Conservation (phyloP, 2,888 invertebrate species). For the Adelognathus sp. region DNA sequence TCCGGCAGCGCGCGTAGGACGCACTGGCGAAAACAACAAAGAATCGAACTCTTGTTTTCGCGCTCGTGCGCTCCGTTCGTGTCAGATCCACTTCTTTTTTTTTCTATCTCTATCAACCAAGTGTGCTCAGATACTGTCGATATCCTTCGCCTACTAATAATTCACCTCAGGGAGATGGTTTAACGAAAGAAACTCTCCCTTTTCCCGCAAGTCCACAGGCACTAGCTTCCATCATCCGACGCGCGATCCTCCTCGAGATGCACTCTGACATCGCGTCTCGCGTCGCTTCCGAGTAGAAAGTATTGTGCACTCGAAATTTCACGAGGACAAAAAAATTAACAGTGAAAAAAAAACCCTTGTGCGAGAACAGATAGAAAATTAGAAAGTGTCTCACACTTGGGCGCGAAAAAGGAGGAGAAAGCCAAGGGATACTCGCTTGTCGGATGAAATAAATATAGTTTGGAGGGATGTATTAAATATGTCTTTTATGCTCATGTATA, state of each 20-base stretch:
- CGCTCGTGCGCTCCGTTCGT: neutral
- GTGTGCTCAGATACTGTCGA: neutral
- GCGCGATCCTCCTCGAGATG: conserved; percentile 32
- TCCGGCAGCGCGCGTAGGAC: conserved; percentile 58
- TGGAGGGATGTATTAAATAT: too few species aligned
- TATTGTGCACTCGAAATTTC: conserved; percentile 34
- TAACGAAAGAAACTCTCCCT: conserved; percentile 2
- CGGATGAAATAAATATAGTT: neutral
- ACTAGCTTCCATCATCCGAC: conserved; percentile 8
- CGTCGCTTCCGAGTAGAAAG: conserved; percentile 45
- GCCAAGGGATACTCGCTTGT: conserved; percentile 1
- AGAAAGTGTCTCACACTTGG: conserved; percentile 44
- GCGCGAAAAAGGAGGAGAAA: conserved; percentile 29
- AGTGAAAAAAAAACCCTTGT: neutral
- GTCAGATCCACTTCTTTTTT: neutral
- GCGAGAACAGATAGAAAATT: conserved; percentile 1
- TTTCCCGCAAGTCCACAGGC: neutral
- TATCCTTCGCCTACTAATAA: neutral
- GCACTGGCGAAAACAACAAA: conserved; percentile 13
- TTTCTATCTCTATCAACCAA: neutral
- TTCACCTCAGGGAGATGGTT: neutral
- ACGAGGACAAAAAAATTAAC: conserved; percentile 15
- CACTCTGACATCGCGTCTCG: conserved; percentile 41
- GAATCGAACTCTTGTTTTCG: conserved; percentile 27
- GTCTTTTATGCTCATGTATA: too few species aligned